These are phyloP conservation scores for Leucoraja erinaceus DNA, from an alignment of 2,113 vertebrate species.

Conservation along the genomic window DNA sequence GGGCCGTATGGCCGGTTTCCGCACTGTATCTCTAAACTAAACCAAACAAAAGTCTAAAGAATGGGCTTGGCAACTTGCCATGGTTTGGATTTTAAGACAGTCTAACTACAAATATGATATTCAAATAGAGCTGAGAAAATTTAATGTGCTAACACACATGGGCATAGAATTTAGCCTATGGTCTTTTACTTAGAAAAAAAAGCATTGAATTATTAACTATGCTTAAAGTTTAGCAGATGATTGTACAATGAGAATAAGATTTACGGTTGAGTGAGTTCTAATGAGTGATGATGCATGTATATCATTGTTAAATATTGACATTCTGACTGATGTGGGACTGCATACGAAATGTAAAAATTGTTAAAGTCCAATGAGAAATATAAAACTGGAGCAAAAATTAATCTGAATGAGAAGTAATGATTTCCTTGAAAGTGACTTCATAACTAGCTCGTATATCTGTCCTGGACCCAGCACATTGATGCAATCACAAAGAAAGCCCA, in stretches of 20 bases:
- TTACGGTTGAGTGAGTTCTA: slow-evolving; percentile 22
- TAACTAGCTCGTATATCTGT: too few relatives aligned
- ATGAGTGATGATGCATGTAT: background rate
- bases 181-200: slow-evolving; percentile 14
- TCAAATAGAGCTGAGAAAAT: background rate
- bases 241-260: slow-evolving; percentile 26
- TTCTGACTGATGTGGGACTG: background rate
- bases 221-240: slow-evolving; percentile 25
- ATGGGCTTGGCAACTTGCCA: background rate
- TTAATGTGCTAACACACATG: background rate
- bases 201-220: slow-evolving; percentile 10
- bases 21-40: background rate
- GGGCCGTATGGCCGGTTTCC: too few relatives aligned
- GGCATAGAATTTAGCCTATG: background rate
- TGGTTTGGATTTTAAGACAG: background rate
- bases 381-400: background rate
- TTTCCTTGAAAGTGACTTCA: too few relatives aligned
- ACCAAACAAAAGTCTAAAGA: background rate
- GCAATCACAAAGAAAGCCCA: too few relatives aligned
- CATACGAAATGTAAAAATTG: background rate
- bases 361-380: background rate
- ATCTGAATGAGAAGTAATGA: background rate
- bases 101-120: background rate
- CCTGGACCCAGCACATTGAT: too few relatives aligned
- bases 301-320: slow-evolving; percentile 27